A percentile compares a stretch with the other conserved stretches of the same genome.
Evolutionary conservation across 2,113 vertebrate genomes (phyloP).

Genomic region (Tichodroma muraria): DNA sequence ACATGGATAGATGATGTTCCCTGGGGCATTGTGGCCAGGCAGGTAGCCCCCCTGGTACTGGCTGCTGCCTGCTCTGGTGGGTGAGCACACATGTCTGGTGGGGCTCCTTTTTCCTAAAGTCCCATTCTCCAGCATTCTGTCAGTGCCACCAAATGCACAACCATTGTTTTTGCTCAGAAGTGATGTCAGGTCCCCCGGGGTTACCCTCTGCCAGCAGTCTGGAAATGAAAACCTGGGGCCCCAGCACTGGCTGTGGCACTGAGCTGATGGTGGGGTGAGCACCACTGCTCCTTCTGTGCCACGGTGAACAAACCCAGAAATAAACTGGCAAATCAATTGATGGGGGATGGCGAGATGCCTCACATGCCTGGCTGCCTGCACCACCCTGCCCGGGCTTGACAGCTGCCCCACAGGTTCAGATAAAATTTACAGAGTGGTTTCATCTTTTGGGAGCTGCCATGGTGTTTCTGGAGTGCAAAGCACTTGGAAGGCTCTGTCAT

Average conservation of each 20-base stretch:
- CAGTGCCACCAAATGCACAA: fast-evolving
- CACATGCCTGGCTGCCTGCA: not conserved
- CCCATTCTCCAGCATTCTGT: not conserved
- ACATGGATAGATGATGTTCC: fast-evolving
- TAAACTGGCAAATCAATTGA: not conserved
- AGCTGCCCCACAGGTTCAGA: fast-evolving
- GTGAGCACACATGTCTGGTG: fast-evolving
- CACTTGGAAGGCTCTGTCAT: not conserved
- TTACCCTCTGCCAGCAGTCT: not conserved
- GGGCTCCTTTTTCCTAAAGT: not conserved
- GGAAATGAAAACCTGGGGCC: not conserved
- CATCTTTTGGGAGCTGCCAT: not conserved
- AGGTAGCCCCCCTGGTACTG: fast-evolving
- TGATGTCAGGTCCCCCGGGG: not conserved
- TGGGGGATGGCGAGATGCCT: not conserved
- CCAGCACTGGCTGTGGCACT: fast-evolving
- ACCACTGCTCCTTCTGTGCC: fast-evolving
- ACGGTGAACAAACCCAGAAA: fast-evolving
- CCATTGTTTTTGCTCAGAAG: not conserved
- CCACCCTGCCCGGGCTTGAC: fast-evolving
- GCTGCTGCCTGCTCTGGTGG: not conserved
- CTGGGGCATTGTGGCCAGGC: not conserved
- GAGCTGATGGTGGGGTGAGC: not conserved
- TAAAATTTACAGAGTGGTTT: not conserved
- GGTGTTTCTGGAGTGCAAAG: not conserved